Evolutionary conservation across 2,797 vertebrate genomes (phyloP), one percentile per base, ranked within the genome.

Genomic region (Labroides dimidiatus): DNA sequence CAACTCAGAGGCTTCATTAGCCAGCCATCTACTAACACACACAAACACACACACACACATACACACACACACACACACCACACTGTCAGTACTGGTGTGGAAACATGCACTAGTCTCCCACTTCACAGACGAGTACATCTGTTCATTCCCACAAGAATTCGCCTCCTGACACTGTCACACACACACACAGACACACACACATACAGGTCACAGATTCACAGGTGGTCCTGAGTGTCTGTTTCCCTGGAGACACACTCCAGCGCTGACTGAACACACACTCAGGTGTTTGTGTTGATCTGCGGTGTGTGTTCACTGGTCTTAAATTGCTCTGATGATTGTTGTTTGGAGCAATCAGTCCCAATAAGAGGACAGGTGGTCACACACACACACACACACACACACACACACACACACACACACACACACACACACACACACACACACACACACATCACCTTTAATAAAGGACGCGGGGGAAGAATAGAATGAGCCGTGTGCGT

Each of bases 71-170:
- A 67, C 47, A 51, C 7, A 27, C 12, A 45, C 30, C 10, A 61
- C 11, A 45, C 16, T 24, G 10, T 48, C 21, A 54, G 33, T 72
- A 39, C 30, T 63, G 52, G 69, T 70, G 44, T 70, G 39, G 14
- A 54, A 55, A 75, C 69, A 65, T 56, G 37, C 0, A 1, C 19
- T 48, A 0, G 14, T 51, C 64, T 50, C 65, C 39, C 61, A 52
- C 58, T 59, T 51, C 67, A 77, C 49, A 76, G 66, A 79, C 73
- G 75, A 64, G 67, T 75, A 78, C 80, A 87, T 85, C 78, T 88
- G 81, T 78, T 63, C 55, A 42, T 57, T 75, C 73, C 61, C 62
- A 9, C 44, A 55, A 48, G 69, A 50, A 61, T 66, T 64, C 11
- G 39, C 50, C 36, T 74, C 50, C 54, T 2, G 56, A 68, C 68